Base-by-base conservation (phyloP, 2,113 vertebrate species). In the Toxotes chatareus region DNA sequence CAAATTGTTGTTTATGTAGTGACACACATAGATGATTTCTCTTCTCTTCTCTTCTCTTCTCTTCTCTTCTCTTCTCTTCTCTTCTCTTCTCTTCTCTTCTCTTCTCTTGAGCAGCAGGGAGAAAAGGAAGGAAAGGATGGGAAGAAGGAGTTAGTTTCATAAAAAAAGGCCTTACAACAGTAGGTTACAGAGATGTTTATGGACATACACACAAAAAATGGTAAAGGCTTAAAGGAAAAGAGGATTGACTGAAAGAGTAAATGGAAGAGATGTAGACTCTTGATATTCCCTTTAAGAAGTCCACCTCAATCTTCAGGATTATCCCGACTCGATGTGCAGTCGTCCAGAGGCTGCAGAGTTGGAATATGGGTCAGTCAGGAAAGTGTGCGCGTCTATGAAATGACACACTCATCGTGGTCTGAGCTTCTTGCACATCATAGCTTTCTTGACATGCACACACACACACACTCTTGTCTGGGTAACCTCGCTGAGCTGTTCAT, bases 291-390 rank as follows among this genome's bases (percentile, higher is more conserved):
- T 72, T 44, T 23, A 51, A 69, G 32, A 42, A 80, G 56, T 76
- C 72, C 36, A 11, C 27, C 56, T 69, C 61, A 64, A 46, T 83
- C 77, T 83, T 51, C 55, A 74, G 74, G 73, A 87, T 91, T 74
- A 79, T 81, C 34, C 69, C 32, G 63, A 44, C 66, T 78, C 31
- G 59, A 44, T 13, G 73, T 46, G 19, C 75, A 81, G 64, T 23
- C 42, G 57, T 63, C 49, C 76, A 64, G 67, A 34, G 51, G 46
- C 78, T 80, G 56, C 51, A 38, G 56, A 60, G 69, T 2, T 42
- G 44, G 79, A 88, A 90, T 88, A 46, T 91, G 75, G 90, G 90
- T 90, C 89, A 89, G 55, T 27, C 10, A 32, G 77, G 31, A 31
- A 57, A 64, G 77, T 62, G 85, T 86, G 77, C 38, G 55, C 66